phyloP scores from a whole-genome alignment of 1,140 invertebrate species.

The Drosophila murphyi region DNA sequence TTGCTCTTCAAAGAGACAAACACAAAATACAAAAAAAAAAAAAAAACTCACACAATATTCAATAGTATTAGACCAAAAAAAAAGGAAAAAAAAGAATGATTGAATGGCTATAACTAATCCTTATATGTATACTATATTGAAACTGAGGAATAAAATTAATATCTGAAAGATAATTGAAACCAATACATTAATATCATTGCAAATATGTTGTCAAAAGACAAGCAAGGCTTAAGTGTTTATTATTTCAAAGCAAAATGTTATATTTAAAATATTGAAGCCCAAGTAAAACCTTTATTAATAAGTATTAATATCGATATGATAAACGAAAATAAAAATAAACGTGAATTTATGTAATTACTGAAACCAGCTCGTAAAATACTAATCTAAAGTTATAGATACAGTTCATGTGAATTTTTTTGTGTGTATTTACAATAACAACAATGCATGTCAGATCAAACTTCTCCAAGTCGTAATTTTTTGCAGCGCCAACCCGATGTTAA shows the following conservation, averaged over 20 bases:
- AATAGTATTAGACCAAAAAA: too few relatives aligned
- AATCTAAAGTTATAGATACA: slow-evolving; percentile 15
- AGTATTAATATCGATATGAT: slow-evolving; percentile 46
- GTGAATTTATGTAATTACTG: slow-evolving; percentile 58
- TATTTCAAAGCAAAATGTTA: slow-evolving; percentile 7
- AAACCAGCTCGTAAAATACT: slow-evolving; percentile 34
- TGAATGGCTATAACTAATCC: too few relatives aligned
- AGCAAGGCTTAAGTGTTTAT: slow-evolving; percentile 7
- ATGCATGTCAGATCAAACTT: neutral
- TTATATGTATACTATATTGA: too few relatives aligned
- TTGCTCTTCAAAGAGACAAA: too few relatives aligned
- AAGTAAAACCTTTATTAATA: slow-evolving; percentile 25
- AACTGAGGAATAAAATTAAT: too few relatives aligned
- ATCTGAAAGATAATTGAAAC: too few relatives aligned
- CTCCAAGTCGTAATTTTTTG: too few relatives aligned
- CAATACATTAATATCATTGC: neutral
- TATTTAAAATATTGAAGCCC: neutral
- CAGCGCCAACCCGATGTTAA: too few relatives aligned
- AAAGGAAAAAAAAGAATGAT: too few relatives aligned
- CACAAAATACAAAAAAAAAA: too few relatives aligned
- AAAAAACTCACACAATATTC: too few relatives aligned
- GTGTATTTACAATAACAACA: slow-evolving; percentile 26
- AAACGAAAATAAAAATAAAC: slow-evolving; percentile 19
- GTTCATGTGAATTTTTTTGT: slow-evolving; percentile 32
- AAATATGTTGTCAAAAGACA: slow-evolving; percentile 15